These are phyloP conservation scores for Ormyrus nitidulus DNA, from an alignment of 2,888 invertebrate species.

Conservation along the genomic window DNA sequence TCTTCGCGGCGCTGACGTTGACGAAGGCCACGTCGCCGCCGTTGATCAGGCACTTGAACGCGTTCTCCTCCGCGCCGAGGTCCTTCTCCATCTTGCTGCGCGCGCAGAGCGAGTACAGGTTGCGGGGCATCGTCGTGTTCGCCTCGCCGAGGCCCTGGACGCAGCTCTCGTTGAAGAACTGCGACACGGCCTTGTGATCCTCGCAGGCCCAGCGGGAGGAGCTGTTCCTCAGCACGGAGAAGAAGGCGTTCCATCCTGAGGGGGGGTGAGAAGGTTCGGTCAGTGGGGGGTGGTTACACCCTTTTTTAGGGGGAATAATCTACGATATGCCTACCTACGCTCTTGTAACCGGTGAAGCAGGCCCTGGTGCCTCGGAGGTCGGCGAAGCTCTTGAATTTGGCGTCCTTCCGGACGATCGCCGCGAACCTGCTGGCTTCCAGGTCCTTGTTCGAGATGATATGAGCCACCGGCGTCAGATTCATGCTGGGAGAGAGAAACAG, in stretches of 20 bases:
- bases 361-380: conserved; percentile 85
- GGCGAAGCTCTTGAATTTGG: conserved; percentile 78
- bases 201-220: conserved; percentile 65
- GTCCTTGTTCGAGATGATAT: conserved; percentile 79
- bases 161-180: conserved; percentile 84
- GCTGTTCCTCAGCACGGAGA: conserved; percentile 63
- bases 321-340: conserved; percentile 80
- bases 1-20: conserved; percentile 79
- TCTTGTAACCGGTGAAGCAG: conserved; percentile 88
- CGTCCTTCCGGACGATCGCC: conserved; percentile 81
- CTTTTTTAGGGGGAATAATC: conserved; percentile 59
- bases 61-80: conserved; percentile 47
- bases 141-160: conserved; percentile 68
- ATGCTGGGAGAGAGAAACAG: conserved; percentile 73
- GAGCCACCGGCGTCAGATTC: conserved; percentile 79
- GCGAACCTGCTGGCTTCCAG: conserved; percentile 81
- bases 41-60: conserved; percentile 79
- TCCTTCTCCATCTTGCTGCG: conserved; percentile 37
- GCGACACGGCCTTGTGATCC: conserved; percentile 74
- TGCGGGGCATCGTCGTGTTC: conserved; percentile 57
- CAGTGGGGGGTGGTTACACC: too few relatives aligned
- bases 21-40: conserved; percentile 89
- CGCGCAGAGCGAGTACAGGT: conserved; percentile 63
- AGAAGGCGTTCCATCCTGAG: conserved; percentile 70
- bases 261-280: neutral